Evolutionary conservation across 2,797 vertebrate genomes (phyloP).

Genomic region (Triplophysa yarkandensis): DNA sequence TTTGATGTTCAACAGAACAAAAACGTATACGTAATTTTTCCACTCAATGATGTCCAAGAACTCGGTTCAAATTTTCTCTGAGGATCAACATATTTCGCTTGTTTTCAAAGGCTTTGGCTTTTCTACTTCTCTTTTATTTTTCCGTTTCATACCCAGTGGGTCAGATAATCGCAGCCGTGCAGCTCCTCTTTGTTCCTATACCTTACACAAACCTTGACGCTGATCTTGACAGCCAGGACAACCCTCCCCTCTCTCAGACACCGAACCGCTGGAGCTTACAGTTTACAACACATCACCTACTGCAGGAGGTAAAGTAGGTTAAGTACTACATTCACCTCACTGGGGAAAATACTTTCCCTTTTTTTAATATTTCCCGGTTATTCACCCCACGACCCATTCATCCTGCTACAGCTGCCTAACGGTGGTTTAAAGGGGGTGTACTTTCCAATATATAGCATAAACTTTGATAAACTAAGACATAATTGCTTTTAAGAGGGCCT

Average conservation of each 20-base stretch:
- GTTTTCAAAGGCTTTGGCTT: neutral
- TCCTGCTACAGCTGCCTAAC: neutral
- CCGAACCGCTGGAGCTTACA: constrained; percentile 45
- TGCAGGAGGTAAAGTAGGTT: constrained; percentile 50
- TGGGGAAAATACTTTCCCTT: constrained; percentile 11
- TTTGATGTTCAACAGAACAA: no score
- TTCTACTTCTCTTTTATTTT: neutral
- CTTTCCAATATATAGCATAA: constrained; percentile 33
- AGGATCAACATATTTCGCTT: neutral
- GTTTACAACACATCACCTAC: constrained; percentile 6
- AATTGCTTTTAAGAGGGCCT: constrained; percentile 32
- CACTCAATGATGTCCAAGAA: no score
- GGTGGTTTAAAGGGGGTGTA: neutral
- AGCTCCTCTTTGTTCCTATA: constrained; percentile 19
- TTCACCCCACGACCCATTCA: neutral
- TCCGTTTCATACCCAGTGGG: neutral
- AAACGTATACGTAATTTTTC: no score
- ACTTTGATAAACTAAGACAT: constrained; percentile 39
- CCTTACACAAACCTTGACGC: constrained; percentile 16
- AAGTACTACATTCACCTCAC: constrained; percentile 32
- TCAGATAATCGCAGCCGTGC: neutral
- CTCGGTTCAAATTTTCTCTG: no score
- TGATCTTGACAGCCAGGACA: constrained; percentile 28
- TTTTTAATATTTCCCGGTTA: constrained; percentile 4
- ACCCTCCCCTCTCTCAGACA: constrained; percentile 2